Conservation (phyloP, 1,140 invertebrate genomes). For the Macrobrachium rosenbergii region DNA sequence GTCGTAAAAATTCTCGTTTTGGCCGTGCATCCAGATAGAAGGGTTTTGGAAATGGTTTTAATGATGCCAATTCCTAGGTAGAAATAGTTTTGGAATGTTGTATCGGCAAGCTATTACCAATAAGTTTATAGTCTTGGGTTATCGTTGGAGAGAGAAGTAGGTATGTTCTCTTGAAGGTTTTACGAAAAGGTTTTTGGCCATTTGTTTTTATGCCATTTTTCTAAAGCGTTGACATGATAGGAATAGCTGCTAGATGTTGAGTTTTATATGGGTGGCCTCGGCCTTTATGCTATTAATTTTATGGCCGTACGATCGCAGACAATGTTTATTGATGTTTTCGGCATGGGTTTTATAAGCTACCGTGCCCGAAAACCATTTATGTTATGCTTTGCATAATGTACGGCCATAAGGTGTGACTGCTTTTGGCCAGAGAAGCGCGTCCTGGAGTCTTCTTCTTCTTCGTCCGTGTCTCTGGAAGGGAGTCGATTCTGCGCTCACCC, state of each 20-base stretch:
- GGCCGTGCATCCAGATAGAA: constrained; percentile 58
- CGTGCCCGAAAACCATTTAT: too few relatives aligned
- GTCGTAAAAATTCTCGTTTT: constrained; percentile 60
- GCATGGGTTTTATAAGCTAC: too few relatives aligned
- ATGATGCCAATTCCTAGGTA: constrained; percentile 57
- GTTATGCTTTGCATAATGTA: too few relatives aligned
- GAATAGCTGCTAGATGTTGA: background rate
- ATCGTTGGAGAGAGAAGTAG: constrained; percentile 42
- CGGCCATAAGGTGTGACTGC: too few relatives aligned
- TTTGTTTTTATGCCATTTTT: constrained; percentile 13
- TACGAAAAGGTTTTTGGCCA: background rate
- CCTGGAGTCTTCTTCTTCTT: too few relatives aligned
- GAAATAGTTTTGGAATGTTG: constrained; percentile 58
- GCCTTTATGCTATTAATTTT: too few relatives aligned
- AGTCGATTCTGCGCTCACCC: too few relatives aligned
- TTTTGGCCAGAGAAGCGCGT: too few relatives aligned
- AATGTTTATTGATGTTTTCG: too few relatives aligned
- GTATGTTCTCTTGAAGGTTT: constrained; percentile 9
- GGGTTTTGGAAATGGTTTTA: constrained; percentile 59
- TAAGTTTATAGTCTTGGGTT: constrained; percentile 58
- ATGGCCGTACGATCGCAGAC: too few relatives aligned
- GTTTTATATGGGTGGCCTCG: background rate
- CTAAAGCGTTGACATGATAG: constrained; percentile 26
- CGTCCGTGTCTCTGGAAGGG: too few relatives aligned
- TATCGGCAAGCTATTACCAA: constrained; percentile 59